Evolutionary conservation across 2,797 vertebrate species (phyloP), one percentile per base, ranked within the genome.

Genomic region (Valencia hispanica): DNA sequence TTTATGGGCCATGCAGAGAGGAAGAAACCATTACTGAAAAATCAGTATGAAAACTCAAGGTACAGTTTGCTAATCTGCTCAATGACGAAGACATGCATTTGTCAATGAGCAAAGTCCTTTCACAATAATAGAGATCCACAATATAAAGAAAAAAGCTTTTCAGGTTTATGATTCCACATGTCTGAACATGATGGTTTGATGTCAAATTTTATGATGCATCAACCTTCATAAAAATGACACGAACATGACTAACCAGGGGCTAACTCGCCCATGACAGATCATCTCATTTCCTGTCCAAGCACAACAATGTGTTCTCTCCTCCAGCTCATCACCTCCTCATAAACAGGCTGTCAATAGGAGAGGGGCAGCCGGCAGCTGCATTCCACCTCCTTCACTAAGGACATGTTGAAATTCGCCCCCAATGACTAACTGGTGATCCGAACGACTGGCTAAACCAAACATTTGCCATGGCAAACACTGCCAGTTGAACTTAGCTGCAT

Each of bases 251-350:
- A 70, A 66, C 50, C 68, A 50, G n/a, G 5, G 10, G 5, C 18
- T 81, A 82, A 85, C 81, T 82, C 41, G 20, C 69, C 55, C 70
- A 51, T 73, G 73, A 72, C 70, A 68, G 48, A 72, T 59, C 36
- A 69, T 18, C 63, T 90, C 82, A 85, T 68, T 80, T 87, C 82
- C 86, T 69, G 47, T 73, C 65, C 70, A 18, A 51, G 32, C 77
- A 65, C 50, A 73, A 80, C 87, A 85, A 45, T 68, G 73, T 27
- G 36, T 70, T 36, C 68, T 51, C 74, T 76, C 79, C 85, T 73
- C 41, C 79, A 82, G 87, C 88, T 94, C 94, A 92, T 92, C 94
- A 87, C 92, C 87, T 93, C 71, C 87, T 93, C 89, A 94, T 94
- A 90, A 93, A 89, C 83, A 78, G 61, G 22, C 79, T 77, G 82